Percentiles rank a stretch among this genome's conserved stretches.
Evolutionary conservation across 2,113 vertebrate genomes (phyloP).

Genomic region (Cryptotis parvus): DNA sequence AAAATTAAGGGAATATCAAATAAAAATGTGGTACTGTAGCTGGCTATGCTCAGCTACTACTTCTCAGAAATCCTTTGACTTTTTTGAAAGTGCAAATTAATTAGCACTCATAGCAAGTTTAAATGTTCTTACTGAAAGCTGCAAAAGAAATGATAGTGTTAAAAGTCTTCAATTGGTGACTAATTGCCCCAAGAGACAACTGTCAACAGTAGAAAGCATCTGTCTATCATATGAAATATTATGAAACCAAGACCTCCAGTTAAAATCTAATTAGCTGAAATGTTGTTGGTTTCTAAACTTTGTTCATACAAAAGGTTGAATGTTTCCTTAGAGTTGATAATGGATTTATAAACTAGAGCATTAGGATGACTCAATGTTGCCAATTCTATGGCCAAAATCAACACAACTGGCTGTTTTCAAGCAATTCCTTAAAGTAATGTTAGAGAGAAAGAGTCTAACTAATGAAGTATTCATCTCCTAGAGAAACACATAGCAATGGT

Average conservation of each 20-base stretch:
- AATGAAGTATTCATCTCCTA: conserved; percentile 63
- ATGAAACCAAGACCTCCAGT: conserved; percentile 37
- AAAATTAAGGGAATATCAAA: neutral
- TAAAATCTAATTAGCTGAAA: conserved; percentile 65
- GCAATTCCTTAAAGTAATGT: neutral
- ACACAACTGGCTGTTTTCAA: conserved; percentile 60
- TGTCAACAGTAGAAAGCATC: conserved; percentile 36
- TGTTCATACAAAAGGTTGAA: conserved; percentile 51
- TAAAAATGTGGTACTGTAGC: neutral
- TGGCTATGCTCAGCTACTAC: neutral
- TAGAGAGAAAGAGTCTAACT: conserved; percentile 4
- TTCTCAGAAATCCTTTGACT: conserved; percentile 32
- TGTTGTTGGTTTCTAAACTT: conserved; percentile 22
- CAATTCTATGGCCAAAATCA: conserved; percentile 1
- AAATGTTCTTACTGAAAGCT: conserved; percentile 16
- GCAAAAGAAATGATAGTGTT: conserved; percentile 45
- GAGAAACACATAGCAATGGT: neutral
- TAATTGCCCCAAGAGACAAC: conserved; percentile 46
- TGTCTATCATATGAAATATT: conserved; percentile 56
- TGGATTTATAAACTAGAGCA: conserved; percentile 72
- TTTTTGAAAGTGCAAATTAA: conserved; percentile 57
- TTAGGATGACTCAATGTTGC: conserved; percentile 48
- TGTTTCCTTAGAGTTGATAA: conserved; percentile 39
- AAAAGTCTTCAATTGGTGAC: conserved; percentile 8
- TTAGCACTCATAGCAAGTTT: conserved; percentile 59